These are phyloP conservation scores for Willowsia nigromaculata DNA, from an alignment of 2,888 invertebrate species.

Conservation along the genomic window DNA sequence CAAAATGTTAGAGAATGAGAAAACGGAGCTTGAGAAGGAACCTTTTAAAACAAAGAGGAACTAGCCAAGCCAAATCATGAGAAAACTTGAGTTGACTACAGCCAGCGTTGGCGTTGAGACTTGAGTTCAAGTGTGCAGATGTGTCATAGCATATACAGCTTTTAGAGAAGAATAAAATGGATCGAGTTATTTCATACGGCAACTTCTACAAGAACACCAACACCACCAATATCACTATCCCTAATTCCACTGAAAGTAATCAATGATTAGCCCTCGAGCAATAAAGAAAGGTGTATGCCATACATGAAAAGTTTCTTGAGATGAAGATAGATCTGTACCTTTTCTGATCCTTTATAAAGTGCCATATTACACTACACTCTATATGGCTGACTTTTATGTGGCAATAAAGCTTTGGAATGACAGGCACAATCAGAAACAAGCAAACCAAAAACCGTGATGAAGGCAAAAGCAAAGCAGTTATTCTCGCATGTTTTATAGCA, in stretches of 20 bases:
- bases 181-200: not conserved
- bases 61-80: no score
- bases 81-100: not conserved
- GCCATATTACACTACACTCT: not conserved
- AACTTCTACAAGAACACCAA: not conserved
- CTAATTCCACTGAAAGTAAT: constrained; percentile 30
- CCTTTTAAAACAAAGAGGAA: not conserved
- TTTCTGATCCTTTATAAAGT: no score
- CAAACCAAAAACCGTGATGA: constrained; percentile 20
- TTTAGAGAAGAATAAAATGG: not conserved
- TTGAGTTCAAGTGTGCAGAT: not conserved
- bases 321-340: not conserved
- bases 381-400: not conserved
- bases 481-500: not conserved
- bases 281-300: not conserved
- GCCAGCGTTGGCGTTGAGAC: not conserved
- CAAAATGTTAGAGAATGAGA: not conserved
- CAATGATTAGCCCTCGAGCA: constrained; percentile 54
- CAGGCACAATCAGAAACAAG: not conserved
- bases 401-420: constrained; percentile 46
- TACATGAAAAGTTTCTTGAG: not conserved
- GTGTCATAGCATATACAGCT: no score
- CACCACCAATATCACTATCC: not conserved
- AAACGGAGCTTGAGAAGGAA: not conserved
- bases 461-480: not conserved